Evolutionary conservation across 1,140 invertebrate species (phyloP).

Genomic region (Gerris buenoi): DNA sequence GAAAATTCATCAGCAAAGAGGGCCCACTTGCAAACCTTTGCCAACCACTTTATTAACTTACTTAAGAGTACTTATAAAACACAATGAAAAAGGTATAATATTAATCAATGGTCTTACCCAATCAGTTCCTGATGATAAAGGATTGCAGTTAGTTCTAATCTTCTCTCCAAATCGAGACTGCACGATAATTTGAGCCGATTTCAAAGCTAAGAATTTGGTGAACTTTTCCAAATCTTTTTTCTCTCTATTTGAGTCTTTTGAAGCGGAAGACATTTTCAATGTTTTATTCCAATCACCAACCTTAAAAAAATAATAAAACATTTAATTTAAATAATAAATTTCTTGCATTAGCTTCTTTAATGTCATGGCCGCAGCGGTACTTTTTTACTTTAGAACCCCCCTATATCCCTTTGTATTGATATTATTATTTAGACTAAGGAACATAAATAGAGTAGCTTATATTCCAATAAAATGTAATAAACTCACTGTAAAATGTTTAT

Average conservation of each 20-base stretch:
- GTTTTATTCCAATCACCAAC: background rate
- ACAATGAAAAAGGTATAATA: background rate
- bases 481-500: no score
- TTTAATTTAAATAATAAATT: no score
- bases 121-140: constrained; percentile 48
- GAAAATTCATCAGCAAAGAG: no score
- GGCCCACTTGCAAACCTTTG: background rate
- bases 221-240: constrained; percentile 71
- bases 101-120: constrained; percentile 43
- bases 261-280: background rate
- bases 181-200: constrained; percentile 75
- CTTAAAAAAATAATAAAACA: no score
- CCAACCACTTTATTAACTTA: background rate
- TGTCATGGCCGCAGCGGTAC: no score
- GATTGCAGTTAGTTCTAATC: constrained; percentile 59
- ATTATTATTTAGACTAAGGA: no score
- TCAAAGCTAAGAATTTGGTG: constrained; percentile 71
- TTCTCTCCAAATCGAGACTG: constrained; percentile 75
- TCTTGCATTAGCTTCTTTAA: no score
- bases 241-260: constrained; percentile 38
- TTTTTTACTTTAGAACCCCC: no score
- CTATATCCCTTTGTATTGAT: no score
- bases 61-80: background rate
- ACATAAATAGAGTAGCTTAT: no score
- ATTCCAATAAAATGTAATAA: no score